phyloP scores from a whole-genome alignment of 1,140 invertebrate species.

The Linepithema humile region DNA sequence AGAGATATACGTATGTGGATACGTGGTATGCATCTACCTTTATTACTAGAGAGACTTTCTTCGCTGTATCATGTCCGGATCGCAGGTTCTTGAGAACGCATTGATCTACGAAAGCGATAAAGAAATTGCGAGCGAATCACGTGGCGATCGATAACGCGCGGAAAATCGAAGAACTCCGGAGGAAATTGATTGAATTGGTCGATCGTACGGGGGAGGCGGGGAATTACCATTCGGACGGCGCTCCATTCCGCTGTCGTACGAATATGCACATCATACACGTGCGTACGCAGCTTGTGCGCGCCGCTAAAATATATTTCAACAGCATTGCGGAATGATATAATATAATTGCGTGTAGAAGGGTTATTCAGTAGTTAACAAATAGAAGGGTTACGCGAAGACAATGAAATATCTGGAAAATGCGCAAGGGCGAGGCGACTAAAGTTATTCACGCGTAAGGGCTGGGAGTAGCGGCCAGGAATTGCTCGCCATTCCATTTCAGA shows the following conservation, averaged over 20 bases:
- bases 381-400: conserved; percentile 19
- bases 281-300: neutral
- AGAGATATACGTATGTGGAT: conserved; percentile 5
- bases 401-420: conserved; percentile 54
- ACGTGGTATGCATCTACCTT: conserved; percentile 38
- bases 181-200: neutral
- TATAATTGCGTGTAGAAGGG: conserved; percentile 22
- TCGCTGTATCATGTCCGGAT: neutral
- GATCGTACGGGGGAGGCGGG: neutral
- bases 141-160: neutral
- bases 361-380: conserved; percentile 50
- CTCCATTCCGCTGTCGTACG: neutral
- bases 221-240: neutral
- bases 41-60: conserved; percentile 19
- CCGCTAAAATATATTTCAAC: neutral
- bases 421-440: conserved; percentile 38
- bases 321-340: neutral
- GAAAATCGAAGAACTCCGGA: neutral
- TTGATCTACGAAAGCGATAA: neutral
- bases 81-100: neutral
- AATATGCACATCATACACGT: neutral
- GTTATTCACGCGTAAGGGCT: conserved; percentile 48
- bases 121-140: neutral
- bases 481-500: conserved; percentile 50
- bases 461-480: conserved; percentile 36